Evolutionary conservation across 2,113 vertebrate species (phyloP).

Genomic region (Piprites chloris): DNA sequence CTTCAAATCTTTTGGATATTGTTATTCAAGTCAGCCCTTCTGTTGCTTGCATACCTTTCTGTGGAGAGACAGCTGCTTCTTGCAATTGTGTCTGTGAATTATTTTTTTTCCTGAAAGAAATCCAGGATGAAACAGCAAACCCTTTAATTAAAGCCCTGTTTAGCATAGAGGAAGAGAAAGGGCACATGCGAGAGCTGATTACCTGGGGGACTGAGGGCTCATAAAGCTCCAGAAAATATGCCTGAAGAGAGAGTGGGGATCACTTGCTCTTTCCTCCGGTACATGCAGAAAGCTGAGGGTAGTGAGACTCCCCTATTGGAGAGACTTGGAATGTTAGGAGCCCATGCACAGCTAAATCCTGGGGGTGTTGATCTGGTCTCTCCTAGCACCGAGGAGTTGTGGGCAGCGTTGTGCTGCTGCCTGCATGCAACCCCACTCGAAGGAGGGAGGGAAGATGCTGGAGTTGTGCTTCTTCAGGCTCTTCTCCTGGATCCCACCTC

Average conservation of each 20-base stretch:
- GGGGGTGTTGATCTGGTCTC: background rate
- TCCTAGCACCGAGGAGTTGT: background rate
- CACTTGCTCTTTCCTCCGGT: background rate
- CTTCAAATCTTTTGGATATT: background rate
- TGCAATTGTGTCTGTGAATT: background rate
- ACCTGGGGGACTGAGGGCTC: background rate
- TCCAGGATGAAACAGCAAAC: background rate
- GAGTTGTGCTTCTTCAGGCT: background rate
- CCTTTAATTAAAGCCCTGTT: constrained; percentile 5
- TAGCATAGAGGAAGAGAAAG: background rate
- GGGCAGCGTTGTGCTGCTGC: background rate
- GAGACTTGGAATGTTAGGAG: background rate
- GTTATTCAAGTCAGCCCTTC: background rate
- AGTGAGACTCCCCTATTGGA: background rate
- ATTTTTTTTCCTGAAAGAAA: background rate
- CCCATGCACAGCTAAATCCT: accelerated
- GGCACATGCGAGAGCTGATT: background rate
- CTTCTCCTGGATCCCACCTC: background rate
- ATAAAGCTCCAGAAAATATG: background rate
- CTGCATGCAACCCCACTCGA: accelerated
- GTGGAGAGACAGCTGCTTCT: background rate
- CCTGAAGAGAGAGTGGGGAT: background rate
- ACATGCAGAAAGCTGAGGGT: background rate
- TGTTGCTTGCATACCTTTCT: background rate
- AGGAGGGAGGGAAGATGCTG: background rate